A percentile compares a stretch with the other conserved stretches of the same genome.
phyloP scores from a whole-genome alignment of 2,797 vertebrate species.

The Rhodeus uyekii region DNA sequence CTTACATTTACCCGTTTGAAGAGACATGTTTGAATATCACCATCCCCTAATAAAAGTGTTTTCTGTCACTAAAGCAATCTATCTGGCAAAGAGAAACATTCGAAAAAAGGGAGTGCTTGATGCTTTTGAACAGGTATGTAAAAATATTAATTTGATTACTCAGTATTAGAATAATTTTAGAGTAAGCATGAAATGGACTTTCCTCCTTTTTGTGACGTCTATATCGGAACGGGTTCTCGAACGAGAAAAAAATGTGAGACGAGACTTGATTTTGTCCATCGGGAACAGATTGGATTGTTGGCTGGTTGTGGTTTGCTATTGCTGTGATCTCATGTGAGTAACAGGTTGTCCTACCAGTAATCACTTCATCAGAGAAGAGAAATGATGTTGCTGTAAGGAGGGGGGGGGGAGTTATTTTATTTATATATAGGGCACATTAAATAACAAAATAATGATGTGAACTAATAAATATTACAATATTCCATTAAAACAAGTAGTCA shows the following conservation, averaged over 20 bases:
- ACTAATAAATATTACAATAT: background rate
- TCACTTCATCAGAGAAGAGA: background rate
- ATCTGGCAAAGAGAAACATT: slow-evolving; percentile 94
- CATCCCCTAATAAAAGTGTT: background rate
- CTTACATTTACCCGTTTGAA: background rate
- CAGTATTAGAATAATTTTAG: background rate
- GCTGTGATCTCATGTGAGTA: background rate
- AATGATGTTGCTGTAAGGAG: background rate
- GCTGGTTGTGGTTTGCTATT: background rate
- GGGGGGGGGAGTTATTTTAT: background rate
- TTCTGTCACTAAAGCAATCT: slow-evolving; percentile 83
- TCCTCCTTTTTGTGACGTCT: background rate
- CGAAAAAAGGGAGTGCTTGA: slow-evolving; percentile 92
- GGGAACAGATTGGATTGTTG: background rate
- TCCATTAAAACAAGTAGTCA: background rate
- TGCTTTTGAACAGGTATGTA: slow-evolving; percentile 88
- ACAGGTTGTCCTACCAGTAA: background rate
- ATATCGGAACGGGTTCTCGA: background rate
- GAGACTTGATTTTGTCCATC: background rate
- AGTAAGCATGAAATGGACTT: background rate
- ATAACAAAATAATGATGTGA: too few species aligned
- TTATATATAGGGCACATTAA: background rate
- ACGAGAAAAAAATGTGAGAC: background rate
- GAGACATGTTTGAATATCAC: background rate
- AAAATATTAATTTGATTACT: background rate